A percentile compares a stretch with the other conserved stretches of the same genome.
Conservation (phyloP, 2,113 vertebrate genomes). For the Cricetomys ansorgei region DNA sequence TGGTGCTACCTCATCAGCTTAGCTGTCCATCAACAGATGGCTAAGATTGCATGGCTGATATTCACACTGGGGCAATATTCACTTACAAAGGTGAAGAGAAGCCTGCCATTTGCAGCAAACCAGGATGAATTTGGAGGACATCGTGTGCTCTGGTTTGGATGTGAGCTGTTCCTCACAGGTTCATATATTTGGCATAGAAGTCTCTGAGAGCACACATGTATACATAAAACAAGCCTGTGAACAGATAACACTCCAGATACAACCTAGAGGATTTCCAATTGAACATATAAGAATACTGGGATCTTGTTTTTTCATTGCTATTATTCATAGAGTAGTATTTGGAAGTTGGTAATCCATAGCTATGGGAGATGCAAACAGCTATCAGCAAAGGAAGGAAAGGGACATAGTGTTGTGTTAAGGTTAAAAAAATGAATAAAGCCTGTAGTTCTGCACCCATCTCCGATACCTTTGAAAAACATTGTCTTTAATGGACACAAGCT, state of each 20-base stretch:
- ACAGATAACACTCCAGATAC: not conserved
- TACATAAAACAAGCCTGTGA: not conserved
- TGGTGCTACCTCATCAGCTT: no score
- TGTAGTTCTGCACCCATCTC: not conserved
- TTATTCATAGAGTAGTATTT: conserved; percentile 18
- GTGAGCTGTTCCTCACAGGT: not conserved
- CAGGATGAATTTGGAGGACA: not conserved
- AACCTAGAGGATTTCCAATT: not conserved
- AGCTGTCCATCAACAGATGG: not conserved
- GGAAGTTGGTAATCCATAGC: not conserved
- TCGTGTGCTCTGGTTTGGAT: no score
- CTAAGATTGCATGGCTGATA: not conserved
- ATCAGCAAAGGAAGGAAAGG: not conserved
- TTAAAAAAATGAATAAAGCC: not conserved
- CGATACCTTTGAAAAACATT: not conserved
- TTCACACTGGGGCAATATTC: not conserved
- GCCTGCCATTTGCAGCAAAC: not conserved
- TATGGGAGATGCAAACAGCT: not conserved
- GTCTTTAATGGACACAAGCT: not conserved
- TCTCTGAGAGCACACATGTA: not conserved
- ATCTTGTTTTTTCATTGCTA: not conserved
- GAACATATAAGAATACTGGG: not conserved
- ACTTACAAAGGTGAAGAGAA: not conserved
- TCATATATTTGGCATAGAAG: not conserved
- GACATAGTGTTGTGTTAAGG: not conserved